Evolutionary conservation across 2,113 vertebrate species (phyloP), one percentile per base, ranked within the genome.

Genomic region (Pomatostomus ruficeps): DNA sequence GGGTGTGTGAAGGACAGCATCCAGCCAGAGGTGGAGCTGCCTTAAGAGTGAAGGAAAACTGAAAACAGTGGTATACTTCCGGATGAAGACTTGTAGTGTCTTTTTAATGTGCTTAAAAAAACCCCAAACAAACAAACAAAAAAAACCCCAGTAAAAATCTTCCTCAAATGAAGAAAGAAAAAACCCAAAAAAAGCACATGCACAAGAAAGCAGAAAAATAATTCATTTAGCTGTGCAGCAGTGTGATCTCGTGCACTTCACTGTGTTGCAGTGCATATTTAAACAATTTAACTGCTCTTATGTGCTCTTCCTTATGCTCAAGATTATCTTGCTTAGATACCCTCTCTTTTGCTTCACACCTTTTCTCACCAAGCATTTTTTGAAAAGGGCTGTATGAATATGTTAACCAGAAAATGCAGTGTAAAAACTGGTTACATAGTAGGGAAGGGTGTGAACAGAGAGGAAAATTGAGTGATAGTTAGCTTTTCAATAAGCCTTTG

Each of bases 381-480:
- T 85, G 58, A n/a, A 82, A 91, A 91, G 57, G 61, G 48, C 73
- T 88, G 13, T 78, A 35, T 43, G 63, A 62, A 82, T 89, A 59
- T 73, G 73, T 88, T 85, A 88, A 68, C 72, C 43, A 93, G 85
- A 89, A 96, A 93, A 91, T 61, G n/a, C 62, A 72, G 61, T 93
- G 77, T 94, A 88, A 79, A 93, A 93, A 43, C 54, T 81, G 36
- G 24, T 84, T 89, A 38, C 12, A 2, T 59, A 59, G 55, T n/a
- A 84, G 65, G 40, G 71, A 84, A 67, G 65, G 45, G 48, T 92
- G 73, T 75, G 86, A 95, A 80, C 46, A 89, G 80, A 70, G 76
- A 72, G 33, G 61, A 74, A 62, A 77, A 67, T 51, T 90, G 70
- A 61, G 49, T 75, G 62, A 55, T 75, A 57, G 40, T 74, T 89